Percentiles rank a stretch among this genome's conserved stretches.
These are phyloP conservation scores for Phytoseiulus persimilis DNA, from an alignment of 2,888 invertebrate genomes.

Conservation along the genomic window DNA sequence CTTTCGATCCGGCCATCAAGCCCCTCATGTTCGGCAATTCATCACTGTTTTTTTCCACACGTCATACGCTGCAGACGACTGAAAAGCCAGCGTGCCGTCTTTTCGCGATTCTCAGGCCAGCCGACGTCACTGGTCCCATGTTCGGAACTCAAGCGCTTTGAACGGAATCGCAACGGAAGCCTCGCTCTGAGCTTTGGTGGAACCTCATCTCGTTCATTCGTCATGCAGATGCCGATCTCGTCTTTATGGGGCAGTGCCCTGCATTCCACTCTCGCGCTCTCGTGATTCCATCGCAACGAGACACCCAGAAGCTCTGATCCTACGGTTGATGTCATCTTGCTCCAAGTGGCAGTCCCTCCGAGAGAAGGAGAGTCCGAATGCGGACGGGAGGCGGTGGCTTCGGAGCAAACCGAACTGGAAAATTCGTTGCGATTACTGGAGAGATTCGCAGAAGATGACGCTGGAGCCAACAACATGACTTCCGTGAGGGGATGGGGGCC, in stretches of 20 bases:
- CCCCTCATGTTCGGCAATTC: neutral
- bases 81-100: neutral
- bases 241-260: neutral
- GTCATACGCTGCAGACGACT: neutral
- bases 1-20: neutral
- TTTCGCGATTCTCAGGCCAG: neutral
- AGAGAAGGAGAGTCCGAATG: too few species aligned
- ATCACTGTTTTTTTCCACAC: neutral
- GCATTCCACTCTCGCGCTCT: neutral
- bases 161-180: neutral
- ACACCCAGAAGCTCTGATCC: neutral
- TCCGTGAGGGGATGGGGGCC: neutral
- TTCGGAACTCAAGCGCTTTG: neutral
- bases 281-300: neutral
- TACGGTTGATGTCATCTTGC: neutral
- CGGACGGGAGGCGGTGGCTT: too few species aligned
- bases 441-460: neutral
- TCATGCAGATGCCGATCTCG: neutral
- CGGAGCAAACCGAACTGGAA: neutral
- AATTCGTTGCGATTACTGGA: neutral
- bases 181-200: neutral
- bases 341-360: neutral
- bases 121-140: neutral
- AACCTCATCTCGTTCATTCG: neutral
- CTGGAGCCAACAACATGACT: neutral